These are phyloP conservation scores for Omphaloscelis lunosa DNA, from an alignment of 2,888 invertebrate genomes.

Conservation along the genomic window DNA sequence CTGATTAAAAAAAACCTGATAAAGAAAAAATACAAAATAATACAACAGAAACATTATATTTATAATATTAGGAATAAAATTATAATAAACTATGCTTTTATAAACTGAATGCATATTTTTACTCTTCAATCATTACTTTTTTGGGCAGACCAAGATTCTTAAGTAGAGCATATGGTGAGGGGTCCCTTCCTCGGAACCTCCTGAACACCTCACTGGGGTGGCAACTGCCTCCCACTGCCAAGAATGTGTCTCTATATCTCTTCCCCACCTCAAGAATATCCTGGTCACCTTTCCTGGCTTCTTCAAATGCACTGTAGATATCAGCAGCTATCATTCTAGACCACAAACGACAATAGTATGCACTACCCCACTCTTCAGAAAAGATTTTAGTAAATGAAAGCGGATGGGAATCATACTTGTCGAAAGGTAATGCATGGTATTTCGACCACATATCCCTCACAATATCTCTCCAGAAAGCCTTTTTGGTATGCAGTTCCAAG, in stretches of 20 bases:
- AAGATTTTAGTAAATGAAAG: slow-evolving; percentile 96
- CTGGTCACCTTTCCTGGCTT: slow-evolving; percentile 90
- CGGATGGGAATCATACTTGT: slow-evolving; percentile 95
- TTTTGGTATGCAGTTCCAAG: slow-evolving; percentile 94
- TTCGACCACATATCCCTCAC: slow-evolving; percentile 95
- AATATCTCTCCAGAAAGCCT: slow-evolving; percentile 95
- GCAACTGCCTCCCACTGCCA: slow-evolving; percentile 95
- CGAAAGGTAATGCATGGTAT: slow-evolving; percentile 94
- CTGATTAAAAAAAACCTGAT: slow-evolving; percentile 73
- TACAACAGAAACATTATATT: slow-evolving; percentile 71
- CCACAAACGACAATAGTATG: slow-evolving; percentile 96
- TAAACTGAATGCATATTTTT: slow-evolving; percentile 64
- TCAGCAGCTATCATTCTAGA: slow-evolving; percentile 97
- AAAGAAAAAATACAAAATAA: slow-evolving; percentile 36
- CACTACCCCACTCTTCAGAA: slow-evolving; percentile 95
- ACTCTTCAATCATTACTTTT: slow-evolving; percentile 77
- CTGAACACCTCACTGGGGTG: slow-evolving; percentile 96
- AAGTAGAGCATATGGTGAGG: slow-evolving; percentile 95
- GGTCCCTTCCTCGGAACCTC: slow-evolving; percentile 97
- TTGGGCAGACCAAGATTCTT: slow-evolving; percentile 91
- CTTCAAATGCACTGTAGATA: slow-evolving; percentile 95
- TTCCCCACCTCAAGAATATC: slow-evolving; percentile 91
- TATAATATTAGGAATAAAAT: slow-evolving; percentile 76
- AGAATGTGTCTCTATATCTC: slow-evolving; percentile 95
- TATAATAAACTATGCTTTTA: slow-evolving; percentile 69